phyloP scores from a whole-genome alignment of 1,140 invertebrate genomes.

The Dinoponera quadriceps region DNA sequence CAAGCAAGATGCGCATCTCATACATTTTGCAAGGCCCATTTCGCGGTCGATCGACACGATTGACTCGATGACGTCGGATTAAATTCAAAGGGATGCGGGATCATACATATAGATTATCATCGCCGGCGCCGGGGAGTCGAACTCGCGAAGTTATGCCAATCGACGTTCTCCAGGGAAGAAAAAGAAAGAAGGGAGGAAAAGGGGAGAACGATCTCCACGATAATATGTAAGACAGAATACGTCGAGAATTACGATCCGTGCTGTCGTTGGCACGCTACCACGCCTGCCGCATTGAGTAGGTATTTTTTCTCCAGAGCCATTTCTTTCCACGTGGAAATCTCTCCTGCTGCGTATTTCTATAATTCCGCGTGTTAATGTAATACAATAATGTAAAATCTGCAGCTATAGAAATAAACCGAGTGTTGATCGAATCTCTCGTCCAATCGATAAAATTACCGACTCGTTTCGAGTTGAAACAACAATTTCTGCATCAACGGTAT shows the following conservation, averaged over 20 bases:
- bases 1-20: slow-evolving; percentile 21
- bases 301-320: slow-evolving; percentile 30
- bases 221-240: slow-evolving; percentile 62
- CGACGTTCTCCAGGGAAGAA: too few relatives aligned
- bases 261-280: slow-evolving; percentile 69
- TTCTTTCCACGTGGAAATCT: slow-evolving; percentile 29
- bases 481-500: background rate
- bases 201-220: slow-evolving; percentile 32
- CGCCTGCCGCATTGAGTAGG: slow-evolving; percentile 54
- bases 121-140: background rate
- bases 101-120: slow-evolving; percentile 45
- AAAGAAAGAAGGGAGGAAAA: too few relatives aligned
- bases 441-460: too few relatives aligned
- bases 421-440: background rate
- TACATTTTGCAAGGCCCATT: slow-evolving; percentile 7
- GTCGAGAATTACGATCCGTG: slow-evolving; percentile 65
- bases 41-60: background rate
- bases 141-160: slow-evolving; percentile 12
- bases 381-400: slow-evolving; percentile 7
- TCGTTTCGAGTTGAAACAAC: background rate
- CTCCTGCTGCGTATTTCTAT: background rate
- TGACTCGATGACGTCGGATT: background rate
- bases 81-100: slow-evolving; percentile 25
- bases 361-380: background rate
- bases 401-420: background rate